Evolutionary conservation across 2,113 vertebrate genomes (phyloP).

Genomic region (Corvus hawaiiensis): DNA sequence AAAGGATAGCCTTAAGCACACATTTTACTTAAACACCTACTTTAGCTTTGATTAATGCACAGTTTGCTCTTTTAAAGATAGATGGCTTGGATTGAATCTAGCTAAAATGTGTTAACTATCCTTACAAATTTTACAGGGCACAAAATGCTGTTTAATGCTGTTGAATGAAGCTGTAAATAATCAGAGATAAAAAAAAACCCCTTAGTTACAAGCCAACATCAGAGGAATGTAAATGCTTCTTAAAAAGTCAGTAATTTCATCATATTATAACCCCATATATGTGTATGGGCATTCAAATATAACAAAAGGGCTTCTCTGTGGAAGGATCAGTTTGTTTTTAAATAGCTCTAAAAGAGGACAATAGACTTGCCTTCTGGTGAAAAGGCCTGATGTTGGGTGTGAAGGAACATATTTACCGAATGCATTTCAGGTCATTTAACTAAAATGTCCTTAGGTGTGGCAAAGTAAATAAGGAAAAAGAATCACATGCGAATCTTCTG

Average conservation of each 20-base stretch:
- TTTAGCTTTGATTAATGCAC: not conserved
- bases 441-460: not conserved
- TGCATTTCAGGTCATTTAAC: not conserved
- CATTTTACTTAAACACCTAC: not conserved
- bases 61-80: not conserved
- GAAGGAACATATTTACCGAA: not conserved
- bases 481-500: not conserved
- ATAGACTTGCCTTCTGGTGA: not conserved
- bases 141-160: not conserved
- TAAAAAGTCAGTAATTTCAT: not conserved
- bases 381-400: not conserved
- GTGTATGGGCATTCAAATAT: not conserved
- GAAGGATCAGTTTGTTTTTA: not conserved
- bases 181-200: not conserved
- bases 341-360: not conserved
- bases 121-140: not conserved
- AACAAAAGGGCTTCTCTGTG: not conserved
- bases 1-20: not conserved
- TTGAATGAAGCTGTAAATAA: not conserved
- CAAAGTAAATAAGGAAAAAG: not conserved
- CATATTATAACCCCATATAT: not conserved
- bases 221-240: not conserved
- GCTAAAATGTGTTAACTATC: not conserved
- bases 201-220: not conserved
- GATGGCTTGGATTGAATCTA: not conserved